Evolutionary conservation across 2,888 invertebrate genomes (phyloP).

Genomic region (Sinohyriopsis cumingii): DNA sequence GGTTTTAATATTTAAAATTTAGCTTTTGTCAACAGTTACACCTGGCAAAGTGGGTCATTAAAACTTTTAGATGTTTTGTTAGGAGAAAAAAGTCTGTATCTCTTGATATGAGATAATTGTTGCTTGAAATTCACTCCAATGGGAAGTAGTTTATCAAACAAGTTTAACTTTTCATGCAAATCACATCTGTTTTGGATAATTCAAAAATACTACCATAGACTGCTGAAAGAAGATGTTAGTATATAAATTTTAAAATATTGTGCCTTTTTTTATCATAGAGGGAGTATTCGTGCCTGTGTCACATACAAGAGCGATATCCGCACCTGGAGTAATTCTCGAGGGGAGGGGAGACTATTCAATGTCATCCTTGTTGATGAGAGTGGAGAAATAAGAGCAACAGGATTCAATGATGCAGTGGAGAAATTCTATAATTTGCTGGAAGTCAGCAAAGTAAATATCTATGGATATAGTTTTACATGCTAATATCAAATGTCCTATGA

Average conservation of each 20-base stretch:
- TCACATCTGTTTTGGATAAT: background rate
- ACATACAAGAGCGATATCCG: slow-evolving; percentile 86
- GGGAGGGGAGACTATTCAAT: slow-evolving; percentile 94
- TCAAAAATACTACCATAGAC: background rate
- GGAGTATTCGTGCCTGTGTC: slow-evolving; percentile 93
- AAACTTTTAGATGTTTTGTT: too few relatives aligned
- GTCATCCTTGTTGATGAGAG: slow-evolving; percentile 93
- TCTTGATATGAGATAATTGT: too few relatives aligned
- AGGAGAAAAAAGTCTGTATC: too few relatives aligned
- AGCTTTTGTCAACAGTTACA: too few relatives aligned
- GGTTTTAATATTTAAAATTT: too few relatives aligned
- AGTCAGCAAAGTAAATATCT: slow-evolving; percentile 74
- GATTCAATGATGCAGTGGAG: slow-evolving; percentile 89
- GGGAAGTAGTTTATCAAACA: too few relatives aligned
- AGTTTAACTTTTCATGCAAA: too few relatives aligned
- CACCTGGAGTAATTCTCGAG: slow-evolving; percentile 92
- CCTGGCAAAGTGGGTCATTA: too few relatives aligned
- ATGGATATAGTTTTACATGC: background rate
- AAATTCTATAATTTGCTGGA: slow-evolving; percentile 91
- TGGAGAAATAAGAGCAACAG: slow-evolving; percentile 94
- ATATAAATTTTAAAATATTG: background rate
- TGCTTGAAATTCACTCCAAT: too few relatives aligned
- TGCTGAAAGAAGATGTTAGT: background rate
- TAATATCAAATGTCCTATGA: background rate
- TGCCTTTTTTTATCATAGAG: slow-evolving; percentile 74